Evolutionary conservation across 2,888 invertebrate species (phyloP), one percentile per base, ranked within the genome.

Genomic region (Pseudococcus viburni): DNA sequence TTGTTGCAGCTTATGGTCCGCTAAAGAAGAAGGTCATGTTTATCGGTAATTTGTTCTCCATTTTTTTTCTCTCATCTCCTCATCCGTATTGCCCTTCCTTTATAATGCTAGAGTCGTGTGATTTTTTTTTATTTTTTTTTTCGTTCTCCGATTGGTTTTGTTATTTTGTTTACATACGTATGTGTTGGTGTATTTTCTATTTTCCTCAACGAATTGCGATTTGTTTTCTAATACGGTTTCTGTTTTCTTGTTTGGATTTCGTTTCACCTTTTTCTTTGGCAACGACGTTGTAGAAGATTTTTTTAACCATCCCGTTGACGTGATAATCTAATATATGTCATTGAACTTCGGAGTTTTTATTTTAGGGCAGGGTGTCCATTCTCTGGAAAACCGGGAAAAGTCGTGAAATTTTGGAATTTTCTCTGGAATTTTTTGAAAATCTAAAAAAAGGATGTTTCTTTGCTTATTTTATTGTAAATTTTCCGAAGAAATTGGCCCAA

Each of bases 1-100:
- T 46, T 80, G 80, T 80, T 80, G 22, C 80, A 80, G 80, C 46
- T 42, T 42, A 19, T 80, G 80, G 80, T 77, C 77, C 77, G 80
- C 46, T 80, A 42, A 80, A 42, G 80, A 80, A 80, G 80, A 46
- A 80, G 19, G 46, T 42, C 80, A 80, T 80, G 80, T 42, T 9
- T 46, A 80, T 42, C 46, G 80, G 80, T 80, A 80, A 80, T 80
- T 80, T 80, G 42, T 19, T 80, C 11, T n/a, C 80, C 80, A 7
- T 26, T 80, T 42, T 80, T 80, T 1, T 39, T 80, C 5, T 39
- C 22, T 6, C 64, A 55, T 15, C 55, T 19, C 19, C 59, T 17
- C 6, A 59, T 59, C 59, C 59, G n/a, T 12, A 33, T 22, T 22
- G 15, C 26, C 22, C 19, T 22, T 22, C 64, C 64, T 64, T 22